phyloP scores from a whole-genome alignment of 2,888 invertebrate genomes.

The Limnephilus auricula region DNA sequence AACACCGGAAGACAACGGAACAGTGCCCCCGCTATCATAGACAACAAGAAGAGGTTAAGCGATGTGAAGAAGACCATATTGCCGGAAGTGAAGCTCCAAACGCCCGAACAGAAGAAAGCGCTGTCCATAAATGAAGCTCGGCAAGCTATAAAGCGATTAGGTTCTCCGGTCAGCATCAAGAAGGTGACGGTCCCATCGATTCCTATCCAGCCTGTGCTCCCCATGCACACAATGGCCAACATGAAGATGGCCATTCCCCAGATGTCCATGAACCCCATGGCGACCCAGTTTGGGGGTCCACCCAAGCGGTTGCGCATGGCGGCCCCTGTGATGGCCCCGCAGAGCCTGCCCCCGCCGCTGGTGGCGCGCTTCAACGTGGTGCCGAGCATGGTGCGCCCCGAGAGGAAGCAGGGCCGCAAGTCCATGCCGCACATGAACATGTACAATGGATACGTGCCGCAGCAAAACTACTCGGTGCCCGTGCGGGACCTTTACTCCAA shows the following conservation, averaged over 20 bases:
- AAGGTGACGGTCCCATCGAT: conserved; percentile 66
- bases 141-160: conserved; percentile 59
- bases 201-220: conserved; percentile 10
- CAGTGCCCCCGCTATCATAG: conserved; percentile 20
- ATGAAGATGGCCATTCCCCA: conserved; percentile 42
- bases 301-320: conserved; percentile 49
- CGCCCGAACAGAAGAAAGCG: conserved; percentile 53
- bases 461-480: conserved; percentile 35
- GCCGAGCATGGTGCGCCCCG: conserved; percentile 6
- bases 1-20: conserved; percentile 50
- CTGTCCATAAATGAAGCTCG: conserved; percentile 51
- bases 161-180: conserved; percentile 59
- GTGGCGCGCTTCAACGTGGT: conserved; percentile 34
- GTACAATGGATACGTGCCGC: conserved; percentile 71
- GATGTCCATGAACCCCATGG: conserved; percentile 20
- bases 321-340: conserved; percentile 29
- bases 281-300: background rate
- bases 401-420: conserved; percentile 34
- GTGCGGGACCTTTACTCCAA: conserved; percentile 55
- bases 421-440: conserved; percentile 39
- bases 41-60: conserved; percentile 46
- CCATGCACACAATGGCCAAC: background rate
- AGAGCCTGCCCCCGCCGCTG: conserved; percentile 37
- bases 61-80: conserved; percentile 55
- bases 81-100: conserved; percentile 5